A percentile compares a stretch with the other conserved stretches of the same genome.
Conservation (phyloP, 2,888 invertebrate species). For the Athetis lepigone region DNA sequence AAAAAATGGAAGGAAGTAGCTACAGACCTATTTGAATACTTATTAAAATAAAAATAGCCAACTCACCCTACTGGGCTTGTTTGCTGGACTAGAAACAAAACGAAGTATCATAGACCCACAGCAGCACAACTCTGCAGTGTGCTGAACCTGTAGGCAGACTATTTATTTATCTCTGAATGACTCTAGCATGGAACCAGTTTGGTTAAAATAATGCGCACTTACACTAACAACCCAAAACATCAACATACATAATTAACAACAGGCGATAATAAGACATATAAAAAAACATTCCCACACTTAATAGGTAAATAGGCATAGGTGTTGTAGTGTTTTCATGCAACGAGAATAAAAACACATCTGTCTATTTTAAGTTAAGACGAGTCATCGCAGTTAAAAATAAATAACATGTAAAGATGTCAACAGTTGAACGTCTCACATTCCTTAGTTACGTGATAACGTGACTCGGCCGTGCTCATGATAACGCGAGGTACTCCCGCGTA, state of each 20-base stretch:
- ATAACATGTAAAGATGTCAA: constrained; percentile 9
- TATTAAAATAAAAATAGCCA: no score
- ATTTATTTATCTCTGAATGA: not conserved
- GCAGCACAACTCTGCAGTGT: no score
- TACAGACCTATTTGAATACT: no score
- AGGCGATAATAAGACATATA: no score
- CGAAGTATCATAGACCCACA: no score
- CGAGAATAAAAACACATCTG: not conserved
- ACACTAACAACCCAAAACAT: not conserved
- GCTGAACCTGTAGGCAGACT: no score
- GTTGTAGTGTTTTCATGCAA: not conserved
- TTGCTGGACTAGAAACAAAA: no score
- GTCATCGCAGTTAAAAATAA: constrained; percentile 15
- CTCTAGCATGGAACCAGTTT: not conserved
- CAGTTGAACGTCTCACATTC: constrained; percentile 21
- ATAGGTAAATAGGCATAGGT: no score
- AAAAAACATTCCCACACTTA: no score
- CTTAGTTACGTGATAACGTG: constrained; percentile 28
- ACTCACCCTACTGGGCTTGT: no score
- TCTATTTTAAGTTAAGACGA: constrained; percentile 21
- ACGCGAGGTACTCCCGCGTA: constrained; percentile 24
- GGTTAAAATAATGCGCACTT: not conserved
- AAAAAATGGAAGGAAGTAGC: no score
- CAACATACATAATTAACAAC: no score
- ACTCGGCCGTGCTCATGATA: constrained; percentile 34